phyloP scores from a whole-genome alignment of 23 tunicate genomes.

The Styela plicata region DNA sequence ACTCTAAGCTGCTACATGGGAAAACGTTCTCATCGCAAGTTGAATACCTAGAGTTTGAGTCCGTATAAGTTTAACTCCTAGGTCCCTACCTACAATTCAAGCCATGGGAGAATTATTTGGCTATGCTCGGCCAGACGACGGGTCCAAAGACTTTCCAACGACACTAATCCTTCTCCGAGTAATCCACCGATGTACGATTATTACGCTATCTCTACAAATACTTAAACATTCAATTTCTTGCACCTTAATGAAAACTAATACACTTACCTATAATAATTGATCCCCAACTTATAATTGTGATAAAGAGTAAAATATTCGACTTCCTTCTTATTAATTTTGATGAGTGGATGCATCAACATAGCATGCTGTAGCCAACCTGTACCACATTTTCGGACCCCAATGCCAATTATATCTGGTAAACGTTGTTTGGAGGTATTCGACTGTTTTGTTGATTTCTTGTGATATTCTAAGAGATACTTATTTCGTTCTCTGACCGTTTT shows the following conservation, averaged over 20 bases:
- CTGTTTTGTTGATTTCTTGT: not conserved
- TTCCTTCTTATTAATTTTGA: not conserved
- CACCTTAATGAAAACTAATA: not conserved
- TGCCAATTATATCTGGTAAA: not conserved
- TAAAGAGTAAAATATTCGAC: not conserved
- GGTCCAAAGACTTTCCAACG: too few species aligned
- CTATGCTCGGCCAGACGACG: too few species aligned
- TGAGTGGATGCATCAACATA: not conserved
- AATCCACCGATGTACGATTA: too few species aligned
- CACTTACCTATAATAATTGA: not conserved
- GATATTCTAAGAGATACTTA: not conserved
- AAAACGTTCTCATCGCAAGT: too few species aligned
- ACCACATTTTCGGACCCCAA: not conserved
- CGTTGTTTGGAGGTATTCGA: not conserved
- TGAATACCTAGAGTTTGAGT: too few species aligned
- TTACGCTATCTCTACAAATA: too few species aligned
- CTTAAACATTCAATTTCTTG: too few species aligned
- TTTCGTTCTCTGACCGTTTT: not conserved
- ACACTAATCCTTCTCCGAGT: too few species aligned
- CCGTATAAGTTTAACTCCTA: too few species aligned
- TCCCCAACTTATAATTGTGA: not conserved
- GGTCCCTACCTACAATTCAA: too few species aligned
- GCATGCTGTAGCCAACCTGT: not conserved
- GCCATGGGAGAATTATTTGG: too few species aligned
- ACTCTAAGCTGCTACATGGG: too few species aligned